Evolutionary conservation across 2,113 vertebrate species (phyloP).

Genomic region (Lates calcarifer): DNA sequence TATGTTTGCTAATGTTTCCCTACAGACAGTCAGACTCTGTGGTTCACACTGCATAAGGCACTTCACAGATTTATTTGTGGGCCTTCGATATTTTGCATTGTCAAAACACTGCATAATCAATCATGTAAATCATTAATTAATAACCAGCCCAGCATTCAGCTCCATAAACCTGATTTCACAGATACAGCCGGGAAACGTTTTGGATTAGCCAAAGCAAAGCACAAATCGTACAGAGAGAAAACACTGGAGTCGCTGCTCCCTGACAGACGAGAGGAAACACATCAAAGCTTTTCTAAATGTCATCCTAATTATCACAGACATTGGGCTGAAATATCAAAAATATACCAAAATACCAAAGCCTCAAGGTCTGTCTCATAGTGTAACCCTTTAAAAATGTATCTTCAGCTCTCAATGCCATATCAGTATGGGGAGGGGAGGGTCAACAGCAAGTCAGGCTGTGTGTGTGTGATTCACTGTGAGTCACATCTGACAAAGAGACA

Average conservation of each 20-base stretch:
- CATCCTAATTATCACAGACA: constrained; percentile 75
- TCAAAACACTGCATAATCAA: constrained; percentile 13
- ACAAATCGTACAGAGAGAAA: constrained; percentile 4
- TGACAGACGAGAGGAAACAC: constrained; percentile 50
- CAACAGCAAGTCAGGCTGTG: constrained; percentile 24
- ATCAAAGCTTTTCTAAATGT: constrained; percentile 76
- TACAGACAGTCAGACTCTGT: neutral
- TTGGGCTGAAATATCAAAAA: constrained; percentile 68
- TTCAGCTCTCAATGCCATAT: constrained; percentile 38
- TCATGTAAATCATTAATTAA: constrained; percentile 19
- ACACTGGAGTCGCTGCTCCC: constrained; percentile 17
- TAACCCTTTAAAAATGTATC: constrained; percentile 54
- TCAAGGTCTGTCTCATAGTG: constrained; percentile 47
- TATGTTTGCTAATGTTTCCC: constrained; percentile 18
- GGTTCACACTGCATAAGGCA: neutral
- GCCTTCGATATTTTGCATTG: constrained; percentile 1
- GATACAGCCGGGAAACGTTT: constrained; percentile 21
- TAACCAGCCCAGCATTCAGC: constrained; percentile 17
- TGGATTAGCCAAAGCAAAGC: constrained; percentile 14
- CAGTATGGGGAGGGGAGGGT: constrained; percentile 27
- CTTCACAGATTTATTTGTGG: constrained; percentile 2
- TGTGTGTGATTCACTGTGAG: constrained; percentile 42
- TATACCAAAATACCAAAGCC: constrained; percentile 70
- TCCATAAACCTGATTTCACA: constrained; percentile 9
- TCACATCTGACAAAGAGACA: constrained; percentile 28